A percentile compares a stretch with the other conserved stretches of the same genome.
Evolutionary conservation across 2,113 vertebrate species (phyloP).

Genomic region (Grammomys dolichurus): DNA sequence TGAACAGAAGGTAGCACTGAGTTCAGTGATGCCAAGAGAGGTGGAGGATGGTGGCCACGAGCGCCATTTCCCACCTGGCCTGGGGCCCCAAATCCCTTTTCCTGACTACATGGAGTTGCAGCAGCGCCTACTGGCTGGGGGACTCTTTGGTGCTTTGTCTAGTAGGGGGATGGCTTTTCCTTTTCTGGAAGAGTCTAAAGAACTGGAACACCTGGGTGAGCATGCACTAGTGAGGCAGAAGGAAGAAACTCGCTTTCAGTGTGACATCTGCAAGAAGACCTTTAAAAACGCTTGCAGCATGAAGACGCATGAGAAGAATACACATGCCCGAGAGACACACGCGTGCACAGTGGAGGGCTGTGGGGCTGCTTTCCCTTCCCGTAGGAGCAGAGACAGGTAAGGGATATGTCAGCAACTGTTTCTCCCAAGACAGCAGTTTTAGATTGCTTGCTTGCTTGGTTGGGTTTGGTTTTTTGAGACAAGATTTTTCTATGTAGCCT

Average conservation of each 20-base stretch:
- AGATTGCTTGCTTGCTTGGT: too few relatives aligned
- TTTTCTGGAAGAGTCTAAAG: constrained; percentile 86
- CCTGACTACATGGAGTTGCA: constrained; percentile 87
- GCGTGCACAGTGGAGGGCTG: constrained; percentile 95
- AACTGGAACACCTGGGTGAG: constrained; percentile 84
- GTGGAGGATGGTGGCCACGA: constrained; percentile 76
- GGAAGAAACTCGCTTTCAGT: constrained; percentile 91
- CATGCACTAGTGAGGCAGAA: constrained; percentile 83
- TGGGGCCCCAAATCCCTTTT: constrained; percentile 84
- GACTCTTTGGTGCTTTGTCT: constrained; percentile 84
- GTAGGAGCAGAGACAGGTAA: constrained; percentile 98
- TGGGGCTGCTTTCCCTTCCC: constrained; percentile 94
- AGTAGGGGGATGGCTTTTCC: constrained; percentile 84
- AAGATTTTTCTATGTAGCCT: too few relatives aligned
- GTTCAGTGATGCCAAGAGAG: constrained; percentile 80
- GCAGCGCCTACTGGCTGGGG: constrained; percentile 87
- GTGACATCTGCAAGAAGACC: constrained; percentile 95
- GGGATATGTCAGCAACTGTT: constrained; percentile 65
- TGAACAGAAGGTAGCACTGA: constrained; percentile 82
- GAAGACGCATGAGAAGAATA: constrained; percentile 96
- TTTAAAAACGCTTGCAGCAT: constrained; percentile 97
- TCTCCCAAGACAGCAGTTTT: background rate
- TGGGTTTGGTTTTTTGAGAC: too few relatives aligned
- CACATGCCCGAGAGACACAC: constrained; percentile 95
- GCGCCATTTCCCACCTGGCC: constrained; percentile 80